Conservation (phyloP, 2,888 invertebrate species). For the Pristionchus arcanus region DNA sequence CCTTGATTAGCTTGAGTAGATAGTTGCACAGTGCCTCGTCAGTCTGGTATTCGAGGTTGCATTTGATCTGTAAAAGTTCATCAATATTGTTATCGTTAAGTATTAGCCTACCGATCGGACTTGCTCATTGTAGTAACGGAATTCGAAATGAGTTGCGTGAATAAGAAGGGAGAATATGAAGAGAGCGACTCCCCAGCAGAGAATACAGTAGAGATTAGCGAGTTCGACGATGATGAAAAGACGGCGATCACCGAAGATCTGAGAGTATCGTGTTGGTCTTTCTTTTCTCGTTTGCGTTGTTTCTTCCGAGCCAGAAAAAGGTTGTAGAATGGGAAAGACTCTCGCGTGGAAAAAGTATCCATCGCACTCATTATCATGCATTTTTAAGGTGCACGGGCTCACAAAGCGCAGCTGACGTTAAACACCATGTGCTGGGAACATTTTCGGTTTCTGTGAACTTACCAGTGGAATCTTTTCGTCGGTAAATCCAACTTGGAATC, state of each 20-base stretch:
- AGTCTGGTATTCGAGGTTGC: not conserved
- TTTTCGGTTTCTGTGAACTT: not conserved
- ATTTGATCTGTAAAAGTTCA: not conserved
- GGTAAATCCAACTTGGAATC: not conserved
- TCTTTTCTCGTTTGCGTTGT: no score
- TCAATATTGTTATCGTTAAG: not conserved
- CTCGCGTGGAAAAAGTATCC: not conserved
- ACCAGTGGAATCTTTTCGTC: slow-evolving; percentile 25
- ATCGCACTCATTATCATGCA: not conserved
- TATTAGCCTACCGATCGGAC: not conserved
- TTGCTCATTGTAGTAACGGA: slow-evolving; percentile 46
- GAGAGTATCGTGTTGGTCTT: not conserved
- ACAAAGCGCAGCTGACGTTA: no score
- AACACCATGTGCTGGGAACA: not conserved
- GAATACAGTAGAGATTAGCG: slow-evolving; percentile 44
- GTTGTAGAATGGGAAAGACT: no score
- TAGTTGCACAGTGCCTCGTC: slow-evolving; percentile 39
- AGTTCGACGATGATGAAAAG: slow-evolving; percentile 32
- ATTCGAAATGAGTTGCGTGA: slow-evolving; percentile 48
- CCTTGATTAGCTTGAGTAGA: slow-evolving; percentile 44
- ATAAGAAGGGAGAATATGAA: slow-evolving; percentile 49
- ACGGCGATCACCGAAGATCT: slow-evolving; percentile 38
- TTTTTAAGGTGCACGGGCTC: not conserved
- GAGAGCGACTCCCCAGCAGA: slow-evolving; percentile 49
- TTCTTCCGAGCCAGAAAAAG: no score